These are phyloP conservation scores for Spizaetus ornatus DNA, from an alignment of 2,113 vertebrate species.

Conservation along the genomic window DNA sequence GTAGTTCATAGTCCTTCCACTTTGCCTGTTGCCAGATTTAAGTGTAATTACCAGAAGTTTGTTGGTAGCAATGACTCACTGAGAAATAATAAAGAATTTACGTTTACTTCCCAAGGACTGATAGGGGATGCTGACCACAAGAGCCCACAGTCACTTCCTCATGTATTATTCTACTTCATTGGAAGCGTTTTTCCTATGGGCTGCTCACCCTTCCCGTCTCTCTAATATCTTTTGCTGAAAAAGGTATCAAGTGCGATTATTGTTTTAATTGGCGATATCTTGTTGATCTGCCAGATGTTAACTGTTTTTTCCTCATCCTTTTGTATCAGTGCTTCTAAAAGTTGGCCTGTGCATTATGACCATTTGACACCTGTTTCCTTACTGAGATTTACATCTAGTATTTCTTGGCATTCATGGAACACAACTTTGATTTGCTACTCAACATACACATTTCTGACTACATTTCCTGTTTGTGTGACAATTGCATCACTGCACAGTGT, in stretches of 20 bases:
- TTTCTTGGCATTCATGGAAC: neutral
- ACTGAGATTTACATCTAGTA: neutral
- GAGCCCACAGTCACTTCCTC: neutral
- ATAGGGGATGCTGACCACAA: neutral
- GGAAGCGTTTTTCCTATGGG: neutral
- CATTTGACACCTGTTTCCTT: neutral
- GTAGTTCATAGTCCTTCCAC: neutral
- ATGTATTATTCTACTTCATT: neutral
- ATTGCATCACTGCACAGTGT: neutral
- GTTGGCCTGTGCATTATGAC: neutral
- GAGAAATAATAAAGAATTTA: neutral
- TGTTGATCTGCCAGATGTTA: neutral
- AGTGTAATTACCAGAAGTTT: neutral
- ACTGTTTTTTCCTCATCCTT: neutral
- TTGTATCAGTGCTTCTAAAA: neutral
- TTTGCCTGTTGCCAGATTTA: neutral
- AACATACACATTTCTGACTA: neutral
- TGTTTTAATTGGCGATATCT: neutral
- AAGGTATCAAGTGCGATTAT: neutral
- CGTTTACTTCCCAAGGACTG: neutral
- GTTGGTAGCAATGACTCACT: neutral
- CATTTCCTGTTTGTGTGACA: neutral
- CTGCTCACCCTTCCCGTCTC: neutral
- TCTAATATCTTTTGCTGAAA: neutral
- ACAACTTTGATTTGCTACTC: neutral